A percentile compares a stretch with the other conserved stretches of the same genome.
Conservation (phyloP, 2,113 vertebrate genomes). For the Xyliphius kryptos region DNA sequence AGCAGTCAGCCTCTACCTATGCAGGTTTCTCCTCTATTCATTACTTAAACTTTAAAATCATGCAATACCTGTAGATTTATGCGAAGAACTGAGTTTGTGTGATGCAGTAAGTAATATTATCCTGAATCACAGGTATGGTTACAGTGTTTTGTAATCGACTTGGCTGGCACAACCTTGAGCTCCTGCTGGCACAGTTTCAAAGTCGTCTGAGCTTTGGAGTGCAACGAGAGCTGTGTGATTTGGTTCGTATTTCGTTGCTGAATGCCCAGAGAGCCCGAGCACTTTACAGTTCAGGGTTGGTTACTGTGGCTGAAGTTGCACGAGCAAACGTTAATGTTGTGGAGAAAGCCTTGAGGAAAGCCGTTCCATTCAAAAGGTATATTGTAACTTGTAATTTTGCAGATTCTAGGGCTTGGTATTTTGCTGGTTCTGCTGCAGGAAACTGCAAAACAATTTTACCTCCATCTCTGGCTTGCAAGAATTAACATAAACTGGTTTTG, state of each 20-base stretch:
- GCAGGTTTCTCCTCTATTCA: too few relatives aligned
- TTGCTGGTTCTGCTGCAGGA: too few relatives aligned
- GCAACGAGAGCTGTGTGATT: slow-evolving; percentile 89
- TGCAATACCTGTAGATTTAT: too few relatives aligned
- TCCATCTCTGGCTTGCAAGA: too few relatives aligned
- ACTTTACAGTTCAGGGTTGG: slow-evolving; percentile 74
- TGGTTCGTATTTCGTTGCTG: slow-evolving; percentile 83
- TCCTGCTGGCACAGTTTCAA: slow-evolving; percentile 95
- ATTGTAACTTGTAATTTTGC: too few relatives aligned
- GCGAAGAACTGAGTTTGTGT: too few relatives aligned
- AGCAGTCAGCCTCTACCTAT: slow-evolving; percentile 92
- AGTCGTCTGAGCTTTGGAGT: slow-evolving; percentile 90
- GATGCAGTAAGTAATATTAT: too few relatives aligned
- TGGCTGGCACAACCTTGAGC: slow-evolving; percentile 94
- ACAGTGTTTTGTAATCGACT: slow-evolving; percentile 88
- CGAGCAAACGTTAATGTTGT: slow-evolving; percentile 69
- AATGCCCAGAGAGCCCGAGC: slow-evolving; percentile 81
- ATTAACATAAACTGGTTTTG: too few relatives aligned
- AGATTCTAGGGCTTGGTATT: too few relatives aligned
- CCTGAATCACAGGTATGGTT: slow-evolving; percentile 96
- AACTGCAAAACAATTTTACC: too few relatives aligned
- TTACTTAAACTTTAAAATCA: too few relatives aligned
- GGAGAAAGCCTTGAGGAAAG: slow-evolving; percentile 77
- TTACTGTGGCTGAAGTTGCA: slow-evolving; percentile 86
- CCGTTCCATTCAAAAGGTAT: slow-evolving; percentile 91